These are phyloP conservation scores for Coryphaenoides rupestris DNA, from an alignment of 2,113 vertebrate species.

Conservation along the genomic window DNA sequence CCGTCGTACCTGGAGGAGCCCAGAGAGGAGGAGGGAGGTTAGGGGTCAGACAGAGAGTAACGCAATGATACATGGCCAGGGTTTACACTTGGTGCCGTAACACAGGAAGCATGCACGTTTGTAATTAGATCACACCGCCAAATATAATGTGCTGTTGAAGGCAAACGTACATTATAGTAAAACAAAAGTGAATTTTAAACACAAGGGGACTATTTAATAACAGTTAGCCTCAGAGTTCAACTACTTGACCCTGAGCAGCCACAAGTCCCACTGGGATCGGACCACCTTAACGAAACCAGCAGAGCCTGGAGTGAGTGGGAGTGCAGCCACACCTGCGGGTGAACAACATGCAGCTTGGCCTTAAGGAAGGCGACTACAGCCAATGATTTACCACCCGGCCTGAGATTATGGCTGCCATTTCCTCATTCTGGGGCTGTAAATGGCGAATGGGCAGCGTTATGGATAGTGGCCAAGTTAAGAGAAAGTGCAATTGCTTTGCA, in stretches of 20 bases:
- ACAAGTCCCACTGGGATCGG: conserved; percentile 44
- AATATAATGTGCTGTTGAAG: too few relatives aligned
- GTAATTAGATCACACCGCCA: too few relatives aligned
- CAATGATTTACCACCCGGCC: conserved; percentile 47
- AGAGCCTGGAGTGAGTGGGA: conserved; percentile 39
- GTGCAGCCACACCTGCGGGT: conserved; percentile 51
- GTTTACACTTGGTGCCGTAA: too few relatives aligned
- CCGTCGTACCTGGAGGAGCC: conserved; percentile 69
- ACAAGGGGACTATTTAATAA: conserved; percentile 35
- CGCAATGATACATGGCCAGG: too few relatives aligned
- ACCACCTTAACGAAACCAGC: not conserved
- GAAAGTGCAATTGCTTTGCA: conserved; percentile 60
- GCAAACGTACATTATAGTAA: too few relatives aligned
- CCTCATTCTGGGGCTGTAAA: conserved; percentile 35
- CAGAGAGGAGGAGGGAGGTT: not conserved
- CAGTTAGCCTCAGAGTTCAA: conserved; percentile 25
- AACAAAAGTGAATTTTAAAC: conserved; percentile 21
- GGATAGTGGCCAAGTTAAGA: conserved; percentile 53
- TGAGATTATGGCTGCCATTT: conserved; percentile 37
- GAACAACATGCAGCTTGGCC: conserved; percentile 42
- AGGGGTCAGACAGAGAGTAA: not conserved
- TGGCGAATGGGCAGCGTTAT: conserved; percentile 27
- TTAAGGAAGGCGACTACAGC: conserved; percentile 40
- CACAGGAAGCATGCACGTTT: too few relatives aligned
- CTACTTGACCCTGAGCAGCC: conserved; percentile 41